Base-by-base conservation (phyloP, 2,888 invertebrate species). In the Blera fallax region DNA sequence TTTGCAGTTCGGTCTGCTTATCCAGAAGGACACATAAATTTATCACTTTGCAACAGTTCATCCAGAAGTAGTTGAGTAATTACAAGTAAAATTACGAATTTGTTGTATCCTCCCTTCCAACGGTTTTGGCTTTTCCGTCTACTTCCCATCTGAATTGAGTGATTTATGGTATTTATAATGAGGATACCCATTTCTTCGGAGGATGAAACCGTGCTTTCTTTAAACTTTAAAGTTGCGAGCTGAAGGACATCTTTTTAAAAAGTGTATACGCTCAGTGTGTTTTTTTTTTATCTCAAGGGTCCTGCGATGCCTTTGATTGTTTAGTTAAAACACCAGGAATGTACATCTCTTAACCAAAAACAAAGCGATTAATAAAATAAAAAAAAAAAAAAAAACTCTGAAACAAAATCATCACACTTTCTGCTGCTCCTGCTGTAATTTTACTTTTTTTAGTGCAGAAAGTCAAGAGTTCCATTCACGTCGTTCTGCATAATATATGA, bases 71-170 rank as follows among this genome's bases (percentile, higher is more conserved):
- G 58, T 78, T 83, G 78, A 83, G 56, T 73, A 78, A 78, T 73
- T 83, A 78, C 83, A 73, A 83, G 73, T 67, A 48, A 62, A 73
- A 83, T 58, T 82, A 65, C 34, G 40, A 50, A 77, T 73, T 69
- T 79, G 54, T 48, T 56, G 48, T 32, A 62, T 73, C 73, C 78
- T 27, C n/a, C 27, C 16, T 27, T 16, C 70, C 18, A 37, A 37
- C 24, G 52, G 34, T 69, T 34, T 34, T 64, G 3, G 14, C 34
- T 34, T 43, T n/a, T 8, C 27, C 18, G 10, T 21, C 8, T 54
- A 29, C 54, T 58, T 72, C 62, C 34, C 24, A 14, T 11, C 54
- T 64, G 72, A 60, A 60, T 60, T 67, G 60, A 69, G 60, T 73
- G 54, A 73, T 83, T 78, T 62, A 78, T 78, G 54, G 24, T 45